Percentiles rank a stretch among this genome's conserved stretches.
Evolutionary conservation across 2,113 vertebrate species (phyloP).

Genomic region (Piaya cayana): DNA sequence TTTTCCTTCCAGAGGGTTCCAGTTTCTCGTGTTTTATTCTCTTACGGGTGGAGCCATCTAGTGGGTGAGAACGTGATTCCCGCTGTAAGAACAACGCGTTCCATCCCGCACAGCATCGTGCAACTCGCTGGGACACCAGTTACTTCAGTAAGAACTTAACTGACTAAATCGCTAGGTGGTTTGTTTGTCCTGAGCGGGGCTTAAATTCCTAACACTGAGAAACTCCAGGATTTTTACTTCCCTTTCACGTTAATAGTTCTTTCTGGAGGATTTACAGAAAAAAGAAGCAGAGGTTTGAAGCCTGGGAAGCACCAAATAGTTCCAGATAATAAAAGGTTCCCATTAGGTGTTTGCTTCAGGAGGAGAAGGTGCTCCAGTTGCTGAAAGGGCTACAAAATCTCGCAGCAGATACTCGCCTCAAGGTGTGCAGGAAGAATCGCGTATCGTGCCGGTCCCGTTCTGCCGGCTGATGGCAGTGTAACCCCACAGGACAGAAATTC

Average conservation of each 20-base stretch:
- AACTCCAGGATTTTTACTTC: neutral
- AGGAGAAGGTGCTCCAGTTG: neutral
- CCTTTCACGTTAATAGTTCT: neutral
- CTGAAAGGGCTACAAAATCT: neutral
- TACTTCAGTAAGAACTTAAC: neutral
- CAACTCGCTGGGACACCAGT: neutral
- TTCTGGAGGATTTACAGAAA: neutral
- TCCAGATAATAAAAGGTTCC: neutral
- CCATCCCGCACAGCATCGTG: accelerated
- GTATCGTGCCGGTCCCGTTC: neutral
- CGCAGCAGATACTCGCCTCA: neutral
- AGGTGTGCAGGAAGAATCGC: neutral
- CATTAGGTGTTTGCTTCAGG: neutral
- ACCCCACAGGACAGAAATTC: neutral
- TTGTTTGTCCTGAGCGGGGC: neutral
- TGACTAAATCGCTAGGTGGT: neutral
- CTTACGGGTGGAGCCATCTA: constrained; percentile 36
- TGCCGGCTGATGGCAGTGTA: neutral
- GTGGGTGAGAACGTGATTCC: neutral
- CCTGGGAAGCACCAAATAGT: neutral
- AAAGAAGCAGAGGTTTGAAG: neutral
- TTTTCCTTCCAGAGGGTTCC: neutral
- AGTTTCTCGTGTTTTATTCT: neutral
- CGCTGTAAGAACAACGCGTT: neutral
- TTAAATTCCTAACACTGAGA: neutral